A percentile compares a stretch with the other conserved stretches of the same genome.
These are phyloP conservation scores for Mastomys natalensis DNA, from an alignment of 2,113 vertebrate species.

Conservation along the genomic window DNA sequence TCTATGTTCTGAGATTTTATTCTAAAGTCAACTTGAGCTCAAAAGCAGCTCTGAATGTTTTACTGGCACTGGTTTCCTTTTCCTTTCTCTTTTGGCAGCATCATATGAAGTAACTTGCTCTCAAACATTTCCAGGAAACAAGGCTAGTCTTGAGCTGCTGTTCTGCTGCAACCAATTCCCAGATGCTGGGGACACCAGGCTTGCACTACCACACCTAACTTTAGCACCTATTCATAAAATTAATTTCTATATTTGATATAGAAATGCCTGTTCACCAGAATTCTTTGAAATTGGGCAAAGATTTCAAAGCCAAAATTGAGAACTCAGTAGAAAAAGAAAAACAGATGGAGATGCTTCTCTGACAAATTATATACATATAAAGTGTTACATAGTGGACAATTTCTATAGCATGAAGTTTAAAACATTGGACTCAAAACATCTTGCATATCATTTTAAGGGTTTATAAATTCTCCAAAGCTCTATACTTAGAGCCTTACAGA, in stretches of 20 bases:
- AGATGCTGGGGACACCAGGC: background rate
- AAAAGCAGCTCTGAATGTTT: background rate
- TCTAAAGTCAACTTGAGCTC: conserved; percentile 8
- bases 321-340: background rate
- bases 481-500: background rate
- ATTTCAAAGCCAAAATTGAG: background rate
- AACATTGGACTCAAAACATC: background rate
- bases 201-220: background rate
- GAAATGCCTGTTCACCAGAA: no score
- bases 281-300: background rate
- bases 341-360: background rate
- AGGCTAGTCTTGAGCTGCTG: background rate
- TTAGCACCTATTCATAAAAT: background rate
- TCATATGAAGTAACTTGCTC: background rate
- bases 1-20: background rate
- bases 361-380: background rate
- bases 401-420: background rate
- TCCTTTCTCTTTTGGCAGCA: background rate
- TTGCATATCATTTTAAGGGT: background rate
- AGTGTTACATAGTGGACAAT: background rate
- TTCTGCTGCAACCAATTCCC: background rate
- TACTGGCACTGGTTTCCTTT: background rate
- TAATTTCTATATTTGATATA: background rate
- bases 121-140: background rate
- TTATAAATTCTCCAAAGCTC: background rate